phyloP scores from a whole-genome alignment of 2,888 invertebrate genomes.

The Pasiphila rectangulata region DNA sequence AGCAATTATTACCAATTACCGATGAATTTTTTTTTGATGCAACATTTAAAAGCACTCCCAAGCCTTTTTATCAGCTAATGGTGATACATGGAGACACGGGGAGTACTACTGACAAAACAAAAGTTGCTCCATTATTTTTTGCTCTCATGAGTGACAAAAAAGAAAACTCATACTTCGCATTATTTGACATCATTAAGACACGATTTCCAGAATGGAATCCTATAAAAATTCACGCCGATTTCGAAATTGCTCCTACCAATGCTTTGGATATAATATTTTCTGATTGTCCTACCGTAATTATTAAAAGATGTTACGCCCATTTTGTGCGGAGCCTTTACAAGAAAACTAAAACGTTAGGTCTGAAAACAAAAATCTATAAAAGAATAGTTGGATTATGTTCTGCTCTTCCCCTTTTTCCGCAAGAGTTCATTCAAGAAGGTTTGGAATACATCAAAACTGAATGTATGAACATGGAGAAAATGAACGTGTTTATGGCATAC shows the following conservation, averaged over 20 bases:
- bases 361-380: conserved; percentile 16
- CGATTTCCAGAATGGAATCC: conserved; percentile 13
- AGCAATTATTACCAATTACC: conserved; percentile 10
- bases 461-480: conserved; percentile 14
- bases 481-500: conserved; percentile 13
- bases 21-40: conserved; percentile 5
- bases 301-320: conserved; percentile 6
- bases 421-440: conserved; percentile 16
- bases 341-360: conserved; percentile 13
- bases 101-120: conserved; percentile 2
- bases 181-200: conserved; percentile 13
- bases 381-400: conserved; percentile 15
- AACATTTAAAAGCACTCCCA: conserved; percentile 5
- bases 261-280: conserved; percentile 15
- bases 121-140: conserved; percentile 2
- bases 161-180: conserved; percentile 7
- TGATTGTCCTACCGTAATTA: conserved; percentile 9
- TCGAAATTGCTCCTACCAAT: conserved; percentile 14
- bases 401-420: conserved; percentile 15
- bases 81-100: conserved; percentile 5
- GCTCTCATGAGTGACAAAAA: conserved; percentile 7
- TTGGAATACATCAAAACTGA: conserved; percentile 14
- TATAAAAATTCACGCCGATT: conserved; percentile 13
- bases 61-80: conserved; percentile 11
- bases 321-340: conserved; percentile 11